A percentile compares a stretch with the other conserved stretches of the same genome.
Conservation (phyloP, 37 sponge, comb jelly and placozoan species). For the Chondrosia reniformis region DNA sequence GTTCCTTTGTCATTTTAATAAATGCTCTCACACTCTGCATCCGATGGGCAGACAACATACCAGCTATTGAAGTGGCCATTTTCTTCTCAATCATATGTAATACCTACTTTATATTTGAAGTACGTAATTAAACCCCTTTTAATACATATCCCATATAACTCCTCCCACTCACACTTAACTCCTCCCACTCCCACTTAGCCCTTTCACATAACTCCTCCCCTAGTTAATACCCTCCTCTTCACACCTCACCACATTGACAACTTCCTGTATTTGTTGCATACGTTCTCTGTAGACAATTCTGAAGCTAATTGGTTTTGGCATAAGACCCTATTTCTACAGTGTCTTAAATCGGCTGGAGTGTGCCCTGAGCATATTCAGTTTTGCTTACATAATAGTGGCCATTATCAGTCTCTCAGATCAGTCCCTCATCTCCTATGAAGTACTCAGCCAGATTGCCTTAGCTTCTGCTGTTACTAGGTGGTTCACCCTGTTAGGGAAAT, state of each 20-base stretch:
- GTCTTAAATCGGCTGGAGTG: conserved; percentile 45
- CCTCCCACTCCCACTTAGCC: no score
- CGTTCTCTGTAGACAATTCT: conserved; percentile 24
- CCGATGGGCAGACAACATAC: conserved; percentile 17
- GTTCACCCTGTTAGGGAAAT: conserved; percentile 54
- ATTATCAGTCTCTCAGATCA: not conserved
- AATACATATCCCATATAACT: not conserved
- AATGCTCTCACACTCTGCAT: conserved; percentile 28
- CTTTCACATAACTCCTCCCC: not conserved
- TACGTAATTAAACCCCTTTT: not conserved
- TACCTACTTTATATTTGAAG: conserved; percentile 40
- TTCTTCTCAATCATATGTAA: conserved; percentile 23
- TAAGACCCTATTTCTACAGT: conserved; percentile 49
- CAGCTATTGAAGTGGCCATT: not conserved
- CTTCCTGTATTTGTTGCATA: not conserved
- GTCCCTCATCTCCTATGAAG: not conserved
- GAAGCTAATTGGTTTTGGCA: conserved; percentile 57
- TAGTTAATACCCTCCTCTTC: not conserved
- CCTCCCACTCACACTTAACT: not conserved
- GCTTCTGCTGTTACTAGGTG: conserved; percentile 28
- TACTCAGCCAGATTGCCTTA: conserved; percentile 33
- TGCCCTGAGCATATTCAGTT: conserved; percentile 23
- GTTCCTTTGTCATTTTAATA: not conserved
- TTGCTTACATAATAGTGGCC: conserved; percentile 31
- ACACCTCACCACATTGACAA: no score